A percentile compares a stretch with the other conserved stretches of the same genome.
Evolutionary conservation across 2,888 invertebrate species (phyloP).

Genomic region (Rotaria socialis): DNA sequence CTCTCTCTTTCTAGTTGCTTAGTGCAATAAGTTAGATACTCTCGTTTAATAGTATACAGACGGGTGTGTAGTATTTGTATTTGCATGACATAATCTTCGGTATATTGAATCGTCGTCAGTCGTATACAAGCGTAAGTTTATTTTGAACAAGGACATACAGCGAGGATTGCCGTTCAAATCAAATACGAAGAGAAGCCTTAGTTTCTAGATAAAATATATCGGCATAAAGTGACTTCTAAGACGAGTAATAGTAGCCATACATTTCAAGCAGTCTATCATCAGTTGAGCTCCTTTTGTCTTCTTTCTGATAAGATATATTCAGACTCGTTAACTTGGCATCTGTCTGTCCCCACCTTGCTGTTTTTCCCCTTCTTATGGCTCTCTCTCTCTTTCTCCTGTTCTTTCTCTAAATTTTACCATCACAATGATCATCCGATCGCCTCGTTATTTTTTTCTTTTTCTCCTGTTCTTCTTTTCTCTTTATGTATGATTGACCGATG

Average conservation of each 20-base stretch:
- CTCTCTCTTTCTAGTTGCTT: conserved; percentile 14
- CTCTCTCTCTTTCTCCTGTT: background rate
- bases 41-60: background rate
- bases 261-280: background rate
- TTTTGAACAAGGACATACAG: background rate
- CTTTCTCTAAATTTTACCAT: conserved; percentile 10
- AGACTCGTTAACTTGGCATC: conserved; percentile 21
- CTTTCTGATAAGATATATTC: background rate
- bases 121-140: background rate
- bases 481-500: conserved; percentile 33
- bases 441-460: background rate
- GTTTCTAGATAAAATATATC: background rate
- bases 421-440: background rate
- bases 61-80: background rate
- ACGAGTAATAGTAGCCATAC: background rate
- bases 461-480: background rate
- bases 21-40: background rate
- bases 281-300: background rate
- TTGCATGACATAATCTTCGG: background rate
- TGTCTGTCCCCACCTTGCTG: background rate
- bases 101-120: background rate
- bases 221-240: background rate
- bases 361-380: background rate
- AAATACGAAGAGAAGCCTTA: background rate
- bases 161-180: background rate